These are phyloP conservation scores for Trypoxylus dichotomus DNA, from an alignment of 1,140 invertebrate species.

Conservation along the genomic window DNA sequence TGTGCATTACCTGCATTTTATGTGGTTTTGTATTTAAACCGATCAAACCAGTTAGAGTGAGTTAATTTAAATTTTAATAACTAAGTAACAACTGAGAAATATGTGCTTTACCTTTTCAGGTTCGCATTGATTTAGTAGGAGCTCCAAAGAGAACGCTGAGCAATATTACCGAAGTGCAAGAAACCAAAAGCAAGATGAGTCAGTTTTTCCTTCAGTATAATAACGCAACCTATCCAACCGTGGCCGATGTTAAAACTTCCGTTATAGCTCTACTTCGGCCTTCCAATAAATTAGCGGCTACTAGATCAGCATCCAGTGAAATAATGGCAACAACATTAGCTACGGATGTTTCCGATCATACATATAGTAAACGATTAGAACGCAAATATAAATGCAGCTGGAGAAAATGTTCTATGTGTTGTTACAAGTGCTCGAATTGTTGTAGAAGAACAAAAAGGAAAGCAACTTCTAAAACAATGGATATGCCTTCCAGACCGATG, in stretches of 20 bases:
- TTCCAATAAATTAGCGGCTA: slow-evolving; percentile 8
- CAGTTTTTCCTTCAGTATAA: slow-evolving; percentile 28
- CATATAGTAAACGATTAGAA: neutral
- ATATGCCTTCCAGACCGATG: slow-evolving; percentile 64
- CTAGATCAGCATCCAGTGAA: slow-evolving; percentile 27
- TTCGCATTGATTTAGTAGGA: neutral
- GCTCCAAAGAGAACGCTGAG: slow-evolving; percentile 21
- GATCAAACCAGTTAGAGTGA: slow-evolving; percentile 35
- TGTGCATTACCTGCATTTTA: slow-evolving; percentile 33
- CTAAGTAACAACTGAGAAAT: neutral
- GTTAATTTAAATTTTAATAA: neutral
- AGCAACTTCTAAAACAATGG: neutral
- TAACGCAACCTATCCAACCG: slow-evolving; percentile 29
- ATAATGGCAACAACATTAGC: slow-evolving; percentile 22
- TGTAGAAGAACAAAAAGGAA: neutral
- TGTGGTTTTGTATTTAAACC: slow-evolving; percentile 41
- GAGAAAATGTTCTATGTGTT: neutral
- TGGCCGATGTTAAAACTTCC: slow-evolving; percentile 25
- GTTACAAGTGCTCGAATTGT: neutral
- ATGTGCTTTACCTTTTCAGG: neutral
- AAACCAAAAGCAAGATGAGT: slow-evolving; percentile 29
- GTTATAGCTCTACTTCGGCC: slow-evolving; percentile 19
- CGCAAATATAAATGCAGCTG: neutral
- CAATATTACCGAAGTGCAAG: slow-evolving; percentile 27
- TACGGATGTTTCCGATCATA: neutral